Evolutionary conservation across 2,797 vertebrate genomes (phyloP).

Genomic region (Characodon lateralis): DNA sequence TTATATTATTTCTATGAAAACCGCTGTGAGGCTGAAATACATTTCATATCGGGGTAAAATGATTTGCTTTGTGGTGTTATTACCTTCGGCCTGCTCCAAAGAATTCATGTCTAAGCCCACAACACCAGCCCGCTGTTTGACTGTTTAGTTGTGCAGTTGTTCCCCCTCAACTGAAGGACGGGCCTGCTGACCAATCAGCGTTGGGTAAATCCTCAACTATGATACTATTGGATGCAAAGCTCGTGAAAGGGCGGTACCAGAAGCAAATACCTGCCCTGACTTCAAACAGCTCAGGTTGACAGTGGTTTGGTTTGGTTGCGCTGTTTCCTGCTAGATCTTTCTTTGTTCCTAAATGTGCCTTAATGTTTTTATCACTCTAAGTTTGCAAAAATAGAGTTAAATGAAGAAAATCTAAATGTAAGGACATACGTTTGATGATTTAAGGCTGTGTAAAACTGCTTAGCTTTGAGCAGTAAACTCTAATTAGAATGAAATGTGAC

Average conservation of each 20-base stretch:
- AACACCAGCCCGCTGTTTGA: slow-evolving; percentile 15
- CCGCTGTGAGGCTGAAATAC: accelerated
- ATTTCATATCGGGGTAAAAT: not conserved
- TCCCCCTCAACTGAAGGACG: slow-evolving; percentile 51
- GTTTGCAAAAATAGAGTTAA: not conserved
- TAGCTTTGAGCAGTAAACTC: not conserved
- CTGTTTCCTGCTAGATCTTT: not conserved
- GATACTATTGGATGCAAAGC: slow-evolving; percentile 30
- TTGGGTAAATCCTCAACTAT: not conserved
- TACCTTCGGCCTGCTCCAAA: slow-evolving; percentile 98
- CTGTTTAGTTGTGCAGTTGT: slow-evolving; percentile 18
- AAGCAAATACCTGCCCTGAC: not conserved
- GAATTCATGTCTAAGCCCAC: slow-evolving; percentile 87
- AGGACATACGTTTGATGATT: not conserved
- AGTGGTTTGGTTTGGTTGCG: not conserved
- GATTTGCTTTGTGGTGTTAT: not conserved
- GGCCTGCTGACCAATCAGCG: slow-evolving; percentile 45
- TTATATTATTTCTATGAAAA: accelerated
- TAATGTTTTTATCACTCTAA: not conserved
- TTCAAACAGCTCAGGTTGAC: not conserved
- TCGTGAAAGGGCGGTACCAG: not conserved
- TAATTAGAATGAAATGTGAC: not conserved
- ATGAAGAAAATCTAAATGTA: not conserved
- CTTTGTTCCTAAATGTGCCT: not conserved
- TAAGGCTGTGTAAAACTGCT: not conserved